phyloP scores from a whole-genome alignment of 2,888 invertebrate genomes.

The Tinea semifulvella region DNA sequence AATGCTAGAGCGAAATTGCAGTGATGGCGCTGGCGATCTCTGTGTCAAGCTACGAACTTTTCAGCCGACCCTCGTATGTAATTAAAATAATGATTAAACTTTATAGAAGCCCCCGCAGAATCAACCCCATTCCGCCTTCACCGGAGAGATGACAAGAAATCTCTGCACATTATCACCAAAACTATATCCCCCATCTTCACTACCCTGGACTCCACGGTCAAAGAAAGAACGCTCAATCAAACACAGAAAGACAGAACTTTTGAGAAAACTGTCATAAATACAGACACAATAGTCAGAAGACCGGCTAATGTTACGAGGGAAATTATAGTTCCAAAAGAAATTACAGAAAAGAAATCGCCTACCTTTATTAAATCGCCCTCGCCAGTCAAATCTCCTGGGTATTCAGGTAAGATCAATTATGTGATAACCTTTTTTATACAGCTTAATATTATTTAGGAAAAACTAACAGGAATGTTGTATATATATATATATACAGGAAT shows the following conservation, averaged over 20 bases:
- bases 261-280: constrained; percentile 37
- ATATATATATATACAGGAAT: too few species aligned
- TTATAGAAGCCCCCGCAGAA: constrained; percentile 41
- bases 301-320: constrained; percentile 36
- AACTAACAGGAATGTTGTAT: too few species aligned
- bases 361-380: too few species aligned
- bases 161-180: constrained; percentile 40
- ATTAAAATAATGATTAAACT: too few species aligned
- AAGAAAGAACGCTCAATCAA: not conserved
- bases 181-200: constrained; percentile 55
- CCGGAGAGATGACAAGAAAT: constrained; percentile 32
- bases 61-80: too few species aligned
- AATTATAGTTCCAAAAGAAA: constrained; percentile 34
- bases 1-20: too few species aligned
- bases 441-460: too few species aligned
- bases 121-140: constrained; percentile 47
- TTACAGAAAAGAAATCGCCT: constrained; percentile 36
- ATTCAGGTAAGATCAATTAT: constrained; percentile 36
- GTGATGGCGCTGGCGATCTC: too few species aligned
- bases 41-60: too few species aligned
- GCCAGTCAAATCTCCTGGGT: constrained; percentile 26
- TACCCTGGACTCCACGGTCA: constrained; percentile 27
- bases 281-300: constrained; percentile 38
- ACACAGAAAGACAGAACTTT: not conserved
- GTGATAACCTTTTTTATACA: too few species aligned